phyloP scores from a whole-genome alignment of 2,888 invertebrate species.

The Synergus japonicus region DNA sequence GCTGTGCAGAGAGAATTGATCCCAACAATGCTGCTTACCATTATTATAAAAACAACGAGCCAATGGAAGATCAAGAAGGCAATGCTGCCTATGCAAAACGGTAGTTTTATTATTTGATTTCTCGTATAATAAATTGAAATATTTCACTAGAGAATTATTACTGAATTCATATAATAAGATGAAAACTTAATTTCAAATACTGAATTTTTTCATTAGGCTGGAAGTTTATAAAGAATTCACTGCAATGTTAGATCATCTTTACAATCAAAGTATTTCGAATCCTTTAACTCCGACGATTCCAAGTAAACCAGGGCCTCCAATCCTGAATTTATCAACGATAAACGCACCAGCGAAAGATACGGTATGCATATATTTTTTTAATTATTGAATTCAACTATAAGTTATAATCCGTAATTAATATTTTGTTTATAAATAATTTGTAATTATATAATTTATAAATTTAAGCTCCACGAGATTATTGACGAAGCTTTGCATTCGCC shows the following conservation, averaged over 20 bases:
- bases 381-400: not conserved
- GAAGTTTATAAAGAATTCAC: constrained; percentile 94
- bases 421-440: not conserved
- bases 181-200: not conserved
- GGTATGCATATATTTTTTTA: constrained; percentile 55
- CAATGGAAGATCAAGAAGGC: constrained; percentile 90
- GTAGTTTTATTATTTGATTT: constrained; percentile 67
- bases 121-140: constrained; percentile 23
- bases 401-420: too few species aligned
- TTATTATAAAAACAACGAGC: constrained; percentile 91
- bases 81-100: constrained; percentile 85
- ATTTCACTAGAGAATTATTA: not conserved
- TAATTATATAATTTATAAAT: constrained; percentile 43
- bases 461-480: constrained; percentile 82
- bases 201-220: constrained; percentile 80
- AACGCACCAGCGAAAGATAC: constrained; percentile 70
- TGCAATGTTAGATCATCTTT: constrained; percentile 85
- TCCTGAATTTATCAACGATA: constrained; percentile 61
- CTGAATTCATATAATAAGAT: not conserved
- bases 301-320: constrained; percentile 73
- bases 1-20: constrained; percentile 92
- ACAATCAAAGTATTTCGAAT: constrained; percentile 80
- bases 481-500: constrained; percentile 83
- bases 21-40: constrained; percentile 92
- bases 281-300: constrained; percentile 76